Percentiles rank a stretch among this genome's conserved stretches.
Evolutionary conservation across 2,888 invertebrate genomes (phyloP).

Genomic region (Blera fallax): DNA sequence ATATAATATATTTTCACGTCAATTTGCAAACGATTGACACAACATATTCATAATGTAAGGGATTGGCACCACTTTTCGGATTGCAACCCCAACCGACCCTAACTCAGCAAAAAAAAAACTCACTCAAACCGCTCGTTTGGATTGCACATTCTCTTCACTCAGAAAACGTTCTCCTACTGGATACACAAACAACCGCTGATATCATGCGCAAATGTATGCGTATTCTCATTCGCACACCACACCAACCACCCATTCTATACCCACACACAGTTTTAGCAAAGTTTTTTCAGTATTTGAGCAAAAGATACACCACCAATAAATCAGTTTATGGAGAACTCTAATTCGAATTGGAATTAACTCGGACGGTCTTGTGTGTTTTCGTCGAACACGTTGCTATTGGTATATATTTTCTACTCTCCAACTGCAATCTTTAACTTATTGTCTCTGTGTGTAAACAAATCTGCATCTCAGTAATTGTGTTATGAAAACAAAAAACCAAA

Average conservation of each 20-base stretch:
- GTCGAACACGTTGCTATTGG: constrained; percentile 56
- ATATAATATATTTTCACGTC: too few species aligned
- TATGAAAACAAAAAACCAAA: neutral
- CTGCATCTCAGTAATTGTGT: neutral
- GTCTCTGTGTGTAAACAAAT: constrained; percentile 47
- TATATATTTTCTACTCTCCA: constrained; percentile 47
- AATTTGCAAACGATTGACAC: too few species aligned
- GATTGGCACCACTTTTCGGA: constrained; percentile 27
- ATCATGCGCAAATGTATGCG: constrained; percentile 61
- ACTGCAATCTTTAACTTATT: constrained; percentile 13
- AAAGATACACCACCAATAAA: constrained; percentile 69
- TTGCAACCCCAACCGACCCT: neutral
- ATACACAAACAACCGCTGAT: constrained; percentile 37
- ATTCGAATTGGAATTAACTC: constrained; percentile 69
- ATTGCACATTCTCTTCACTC: constrained; percentile 27
- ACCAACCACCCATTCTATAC: neutral
- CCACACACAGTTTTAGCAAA: constrained; percentile 24
- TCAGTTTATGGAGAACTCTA: constrained; percentile 72
- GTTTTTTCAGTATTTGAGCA: constrained; percentile 62
- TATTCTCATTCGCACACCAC: constrained; percentile 38
- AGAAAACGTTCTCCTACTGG: constrained; percentile 21
- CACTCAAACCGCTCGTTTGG: constrained; percentile 21
- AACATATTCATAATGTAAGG: neutral
- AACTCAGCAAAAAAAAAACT: neutral
- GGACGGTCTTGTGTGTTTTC: constrained; percentile 61